Evolutionary conservation across 2,113 vertebrate genomes (phyloP).

Genomic region (Propithecus coquereli): DNA sequence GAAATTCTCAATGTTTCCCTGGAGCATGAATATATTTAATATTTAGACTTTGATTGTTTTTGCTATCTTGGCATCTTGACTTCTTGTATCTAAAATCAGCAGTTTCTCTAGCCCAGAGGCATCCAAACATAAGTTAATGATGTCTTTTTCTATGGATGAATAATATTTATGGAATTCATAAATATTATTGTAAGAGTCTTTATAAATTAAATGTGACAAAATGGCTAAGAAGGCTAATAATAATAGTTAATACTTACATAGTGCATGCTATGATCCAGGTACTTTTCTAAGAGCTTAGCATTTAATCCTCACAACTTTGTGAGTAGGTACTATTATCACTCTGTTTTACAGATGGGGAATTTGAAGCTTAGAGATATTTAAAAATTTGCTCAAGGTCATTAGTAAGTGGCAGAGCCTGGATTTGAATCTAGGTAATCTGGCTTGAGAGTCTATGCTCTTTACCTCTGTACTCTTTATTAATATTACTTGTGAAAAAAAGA

Average conservation of each 20-base stretch:
- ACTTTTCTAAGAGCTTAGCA: neutral
- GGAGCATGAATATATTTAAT: neutral
- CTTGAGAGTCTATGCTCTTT: neutral
- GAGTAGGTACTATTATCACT: neutral
- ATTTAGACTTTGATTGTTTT: neutral
- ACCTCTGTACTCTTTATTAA: neutral
- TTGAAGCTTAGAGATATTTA: constrained; percentile 12
- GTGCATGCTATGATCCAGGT: neutral
- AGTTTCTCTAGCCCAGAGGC: neutral
- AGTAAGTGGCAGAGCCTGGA: neutral
- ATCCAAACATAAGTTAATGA: neutral
- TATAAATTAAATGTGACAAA: constrained; percentile 18
- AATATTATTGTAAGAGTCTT: neutral
- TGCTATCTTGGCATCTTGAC: neutral
- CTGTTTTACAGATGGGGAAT: neutral
- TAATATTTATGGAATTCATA: neutral
- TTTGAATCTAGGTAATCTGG: neutral
- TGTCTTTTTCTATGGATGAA: neutral
- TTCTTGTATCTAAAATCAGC: neutral
- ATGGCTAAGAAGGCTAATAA: neutral
- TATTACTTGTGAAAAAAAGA: neutral
- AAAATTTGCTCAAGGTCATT: constrained; percentile 20
- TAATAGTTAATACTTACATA: neutral
- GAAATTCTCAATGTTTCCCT: neutral
- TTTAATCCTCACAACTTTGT: constrained; percentile 5